Evolutionary conservation across 2,888 invertebrate genomes (phyloP).

Genomic region (Biston betularia): DNA sequence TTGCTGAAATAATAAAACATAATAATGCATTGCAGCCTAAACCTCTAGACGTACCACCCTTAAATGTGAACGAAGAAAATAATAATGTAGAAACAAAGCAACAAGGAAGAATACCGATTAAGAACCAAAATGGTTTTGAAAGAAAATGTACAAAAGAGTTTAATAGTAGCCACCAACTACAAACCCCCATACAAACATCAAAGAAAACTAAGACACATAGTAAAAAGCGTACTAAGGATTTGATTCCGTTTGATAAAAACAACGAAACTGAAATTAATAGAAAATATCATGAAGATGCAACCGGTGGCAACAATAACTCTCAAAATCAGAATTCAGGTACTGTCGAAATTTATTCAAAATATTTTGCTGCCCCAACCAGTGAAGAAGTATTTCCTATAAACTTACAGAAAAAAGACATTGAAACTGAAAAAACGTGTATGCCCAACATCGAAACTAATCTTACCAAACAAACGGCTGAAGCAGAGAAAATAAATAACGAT

Average conservation of each 20-base stretch:
- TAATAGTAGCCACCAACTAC: background rate
- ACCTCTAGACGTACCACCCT: slow-evolving; percentile 15
- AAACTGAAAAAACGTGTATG: background rate
- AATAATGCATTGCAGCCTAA: background rate
- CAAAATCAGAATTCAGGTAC: background rate
- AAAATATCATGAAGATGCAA: background rate
- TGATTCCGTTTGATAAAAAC: background rate
- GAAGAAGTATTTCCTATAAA: background rate
- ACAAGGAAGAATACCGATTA: background rate
- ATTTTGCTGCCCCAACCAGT: background rate
- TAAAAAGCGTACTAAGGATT: background rate
- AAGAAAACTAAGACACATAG: background rate
- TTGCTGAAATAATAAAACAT: background rate
- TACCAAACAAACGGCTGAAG: background rate
- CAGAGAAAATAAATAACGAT: slow-evolving; percentile 1
- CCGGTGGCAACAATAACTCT: background rate
- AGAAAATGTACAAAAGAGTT: background rate
- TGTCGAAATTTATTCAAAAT: background rate
- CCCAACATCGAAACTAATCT: slow-evolving; percentile 3
- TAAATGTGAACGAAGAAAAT: background rate
- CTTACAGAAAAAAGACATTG: background rate
- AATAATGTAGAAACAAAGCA: background rate
- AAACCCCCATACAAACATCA: background rate
- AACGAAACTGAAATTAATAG: background rate
- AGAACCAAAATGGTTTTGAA: background rate